Evolutionary conservation across 2,888 invertebrate species (phyloP), one percentile per base, ranked within the genome.

Genomic region (Panopea generosa): DNA sequence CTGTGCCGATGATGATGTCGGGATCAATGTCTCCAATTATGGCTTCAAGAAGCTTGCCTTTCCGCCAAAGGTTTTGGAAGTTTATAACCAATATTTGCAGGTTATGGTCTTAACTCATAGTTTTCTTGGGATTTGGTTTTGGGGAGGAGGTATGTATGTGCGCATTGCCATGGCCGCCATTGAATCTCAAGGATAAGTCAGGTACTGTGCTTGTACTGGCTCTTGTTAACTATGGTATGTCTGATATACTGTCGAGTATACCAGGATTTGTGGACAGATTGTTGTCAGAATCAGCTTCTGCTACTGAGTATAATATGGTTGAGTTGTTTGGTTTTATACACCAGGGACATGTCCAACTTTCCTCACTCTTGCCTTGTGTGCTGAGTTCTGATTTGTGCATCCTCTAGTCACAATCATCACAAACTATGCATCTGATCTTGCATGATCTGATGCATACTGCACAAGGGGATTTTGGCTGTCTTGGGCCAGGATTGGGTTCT

Each of bases 61-160:
- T 74, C 26, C 59, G 57, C n/a, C 69, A 33, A 2, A 63, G 16
- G 38, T 63, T 69, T 29, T 65, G 69, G 50, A 68, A 75, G 33
- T 69, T 75, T 20, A 68, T 55, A 18, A 18, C 55, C 24, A 65
- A 16, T 6, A 72, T 53, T 26, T 63, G 20, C n/a, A 70, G 55
- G 26, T 24, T 14, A 11, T 50, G n/a, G 18, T 18, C 11, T 20
- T 50, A 2, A 22, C 20, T 20, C 3, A 4, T 3, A 7, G 7
- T 29, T 16, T n/a, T 29, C 3, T 20, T 20, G 11, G 2, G n/a
- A 3, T 9, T 20, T n/a, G 33, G 33, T 33, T 33, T 33, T 33
- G 33, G 33, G 4, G 33, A 33, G 4, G 33, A 33, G 33, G 33
- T 33, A 4, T 33, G 33, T 4, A 33, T 33, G 33, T 33, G 33